Base-by-base conservation (phyloP, 2,888 invertebrate genomes). In the Fabriciana adippe region DNA sequence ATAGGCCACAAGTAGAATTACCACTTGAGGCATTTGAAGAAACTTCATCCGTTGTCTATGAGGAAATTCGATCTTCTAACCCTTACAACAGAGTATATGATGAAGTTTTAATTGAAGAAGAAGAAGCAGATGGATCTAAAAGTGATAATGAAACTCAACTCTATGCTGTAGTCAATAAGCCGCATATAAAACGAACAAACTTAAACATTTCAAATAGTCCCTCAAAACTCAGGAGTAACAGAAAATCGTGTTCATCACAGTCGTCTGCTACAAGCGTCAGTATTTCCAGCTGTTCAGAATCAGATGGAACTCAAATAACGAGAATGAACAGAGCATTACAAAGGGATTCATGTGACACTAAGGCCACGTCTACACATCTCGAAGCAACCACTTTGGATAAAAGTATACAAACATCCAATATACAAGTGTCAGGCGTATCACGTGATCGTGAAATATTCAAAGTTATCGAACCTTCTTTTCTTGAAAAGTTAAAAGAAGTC, bases 381-480 rank as follows among this genome's bases (percentile, higher is more conserved):
- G 93, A 94, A 63, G 82, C 92, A 31, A 89, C 93, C 74, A 94
- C 95, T 76, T 93, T 95, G 77, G 96, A 96, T 78, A 94, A 95
- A 80, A 95, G 96, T 78, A 96, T 96, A 88, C 96, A 96, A 86
- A 96, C 96, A 6, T 95, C 95, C 0, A 90, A 88, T 71, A 89
- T 94, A 78, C 85, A 88, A 70, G 71, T 85, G 16, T 87, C 89
- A 41, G 83, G 78, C 45, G 76, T 86, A 48, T 83, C 87, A 26
- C 86, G 89, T 69, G 78, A 93, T 77, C 87, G 84, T 79, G 94
- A 94, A 74, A 79, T 94, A 14, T 89, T 94, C 64, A 94, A 95
- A 79, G 89, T 95, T 54, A 93, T 96, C 16, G 95, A 95, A 77
- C 94, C 95, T 47, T 96, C 96, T 15, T 96, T 96, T 80, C 86